Base-by-base conservation (phyloP, 2,888 invertebrate genomes). In the Rutpela maculata region DNA sequence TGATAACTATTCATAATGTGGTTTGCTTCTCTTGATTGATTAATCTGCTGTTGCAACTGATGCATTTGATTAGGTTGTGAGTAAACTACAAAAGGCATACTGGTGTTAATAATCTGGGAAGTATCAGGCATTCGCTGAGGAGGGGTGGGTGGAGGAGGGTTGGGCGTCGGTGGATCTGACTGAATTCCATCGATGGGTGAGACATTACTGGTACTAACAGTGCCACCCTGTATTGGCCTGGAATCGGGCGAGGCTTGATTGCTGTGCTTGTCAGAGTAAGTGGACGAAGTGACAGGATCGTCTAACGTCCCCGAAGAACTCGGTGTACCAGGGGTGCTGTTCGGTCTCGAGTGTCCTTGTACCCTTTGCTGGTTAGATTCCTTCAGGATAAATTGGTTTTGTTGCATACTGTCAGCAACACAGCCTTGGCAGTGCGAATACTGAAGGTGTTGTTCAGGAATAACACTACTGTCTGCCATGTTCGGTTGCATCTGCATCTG, bases 151-250 rank as follows among this genome's bases (percentile, higher is more conserved):
- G 90, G 91, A 56, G 82, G 84, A 12, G 85, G 80, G 75, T 85
- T 83, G 56, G 89, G 86, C 74, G 90, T 88, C 3, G 93, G 92
- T 82, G 92, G 92, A 80, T 90, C 91, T 0, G 92, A 92, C 60
- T 91, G 89, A 38, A 93, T 93, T 0, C 93, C 92, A 78, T 93
- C 93, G 3, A 92, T 90, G 0, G 95, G 94, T 65, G 95, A 94
- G 56, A 95, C 95, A 84, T 95, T 94, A 87, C 96, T 96, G 0
- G 96, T 96, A 83, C 96, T 96, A 11, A 96, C 95, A 0, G 96
- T 94, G 0, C 96, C 96, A 6, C 95, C 96, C 88, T 96, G 96
- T 77, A 96, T 95, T 0, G 96, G 96, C 84, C 95, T 92, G 35
- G 92, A 92, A 84, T 95, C 95, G 10, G 92, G 91, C 26, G 91